Base-by-base conservation (phyloP, 2,797 vertebrate genomes). In the Cynodonichthys magdalenae region DNA sequence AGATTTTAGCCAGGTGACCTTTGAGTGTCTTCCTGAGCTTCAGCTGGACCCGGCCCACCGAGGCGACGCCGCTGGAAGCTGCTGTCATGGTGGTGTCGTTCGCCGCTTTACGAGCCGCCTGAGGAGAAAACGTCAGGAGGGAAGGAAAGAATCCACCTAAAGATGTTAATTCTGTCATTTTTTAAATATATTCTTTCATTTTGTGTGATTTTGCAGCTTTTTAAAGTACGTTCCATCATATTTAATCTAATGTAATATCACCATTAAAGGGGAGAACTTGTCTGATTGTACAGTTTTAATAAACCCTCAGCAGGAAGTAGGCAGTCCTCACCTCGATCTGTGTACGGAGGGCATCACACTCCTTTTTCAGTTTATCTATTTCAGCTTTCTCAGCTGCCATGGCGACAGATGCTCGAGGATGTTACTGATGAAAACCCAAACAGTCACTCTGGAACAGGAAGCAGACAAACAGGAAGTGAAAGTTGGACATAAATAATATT, bases 361-460 rank as follows among this genome's bases (percentile, higher is more conserved):
- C 97, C 90, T 98, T 96, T 87, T 96, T 96, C 91, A 99, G 90
- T 51, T 93, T 89, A 15, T 98, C 97, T 74, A 98, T 94, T 87
- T 99, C 97, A 86, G 95, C 89, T 81, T 92, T 92, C 71, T 92
- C 89, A 79, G 89, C 79, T 87, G 90, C 93, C 93, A 94, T 94
- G 85, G 80, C 58, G 60, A 86, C 77, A 53, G 72, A 74, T 71
- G 53, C 36, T 50, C 2, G 34, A 55, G 57, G 83, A 63, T 63
- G 57, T 91, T 75, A 89, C 63, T 39, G 78, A 77, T 31, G 18
- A 53, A 20, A 77, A 77, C 57, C 29, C 4, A 63, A 82, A 60
- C 34, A 12, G 46, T 62, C 66, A 68, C 73, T 80, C 61, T 70
- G 45, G 4, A 60, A 51, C 12, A 31, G 18, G 14, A 54, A 15